These are phyloP conservation scores for Chionoecetes opilio DNA, from an alignment of 1,140 invertebrate species.

Conservation along the genomic window DNA sequence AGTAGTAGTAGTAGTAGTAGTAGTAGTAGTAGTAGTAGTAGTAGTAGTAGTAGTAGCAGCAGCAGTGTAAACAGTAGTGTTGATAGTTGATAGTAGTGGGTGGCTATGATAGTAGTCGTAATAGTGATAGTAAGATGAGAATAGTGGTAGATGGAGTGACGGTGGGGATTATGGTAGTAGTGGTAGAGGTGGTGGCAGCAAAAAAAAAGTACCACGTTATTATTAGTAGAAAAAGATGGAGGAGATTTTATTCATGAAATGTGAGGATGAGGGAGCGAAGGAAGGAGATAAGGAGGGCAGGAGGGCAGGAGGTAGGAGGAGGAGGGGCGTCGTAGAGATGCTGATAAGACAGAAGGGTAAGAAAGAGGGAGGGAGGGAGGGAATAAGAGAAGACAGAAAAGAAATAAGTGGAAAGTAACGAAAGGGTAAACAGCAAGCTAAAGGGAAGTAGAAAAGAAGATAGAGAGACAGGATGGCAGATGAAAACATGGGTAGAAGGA, in stretches of 20 bases:
- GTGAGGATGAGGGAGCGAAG: background rate
- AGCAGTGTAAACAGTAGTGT: conserved; percentile 35
- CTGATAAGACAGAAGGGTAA: background rate
- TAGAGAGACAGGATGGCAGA: background rate
- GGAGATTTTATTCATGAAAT: conserved; percentile 20
- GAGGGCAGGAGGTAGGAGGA: background rate
- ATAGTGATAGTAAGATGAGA: background rate
- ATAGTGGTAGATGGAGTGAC: conserved; percentile 12
- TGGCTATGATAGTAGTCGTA: too few relatives aligned
- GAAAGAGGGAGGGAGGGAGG: background rate
- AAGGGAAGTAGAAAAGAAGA: background rate
- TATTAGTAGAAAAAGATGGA: background rate
- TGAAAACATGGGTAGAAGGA: background rate
- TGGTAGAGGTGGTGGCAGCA: background rate
- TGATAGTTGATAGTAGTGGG: too few relatives aligned
- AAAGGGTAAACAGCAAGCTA: background rate
- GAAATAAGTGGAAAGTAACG: background rate
- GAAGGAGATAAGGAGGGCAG: background rate
- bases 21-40: conserved; percentile 36
- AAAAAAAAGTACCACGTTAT: background rate
- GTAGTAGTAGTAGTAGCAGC: conserved; percentile 21
- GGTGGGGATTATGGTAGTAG: conserved; percentile 20
- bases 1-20: conserved; percentile 31
- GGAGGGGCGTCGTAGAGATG: background rate
- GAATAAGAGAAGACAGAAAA: background rate